Conservation (phyloP, 2,113 vertebrate species). For the Cavia porcellus region DNA sequence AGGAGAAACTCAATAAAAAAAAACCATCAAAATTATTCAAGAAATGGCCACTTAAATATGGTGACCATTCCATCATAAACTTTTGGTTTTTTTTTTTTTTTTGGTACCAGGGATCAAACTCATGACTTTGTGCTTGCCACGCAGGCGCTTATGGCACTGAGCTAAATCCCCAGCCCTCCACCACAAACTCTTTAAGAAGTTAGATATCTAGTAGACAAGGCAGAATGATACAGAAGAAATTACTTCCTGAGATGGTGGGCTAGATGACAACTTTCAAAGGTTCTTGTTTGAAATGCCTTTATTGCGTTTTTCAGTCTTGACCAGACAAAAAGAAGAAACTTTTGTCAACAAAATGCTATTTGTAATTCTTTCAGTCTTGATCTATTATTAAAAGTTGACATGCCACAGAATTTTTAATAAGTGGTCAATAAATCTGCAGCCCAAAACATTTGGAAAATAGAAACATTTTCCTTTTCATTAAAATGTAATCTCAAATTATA, state of each 20-base stretch:
- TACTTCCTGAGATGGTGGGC: neutral
- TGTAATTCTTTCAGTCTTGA: neutral
- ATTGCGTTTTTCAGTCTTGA: neutral
- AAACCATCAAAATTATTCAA: neutral
- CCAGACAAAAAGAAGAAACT: neutral
- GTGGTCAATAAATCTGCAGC: neutral
- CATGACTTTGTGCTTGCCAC: too few species aligned
- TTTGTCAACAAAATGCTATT: neutral
- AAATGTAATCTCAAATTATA: slow-evolving; percentile 56
- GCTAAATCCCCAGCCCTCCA: neutral
- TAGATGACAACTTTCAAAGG: neutral
- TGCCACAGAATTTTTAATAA: neutral
- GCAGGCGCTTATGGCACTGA: too few species aligned
- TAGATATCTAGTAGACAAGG: neutral
- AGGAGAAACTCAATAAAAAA: neutral
- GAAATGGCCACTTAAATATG: neutral
- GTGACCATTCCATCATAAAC: neutral
- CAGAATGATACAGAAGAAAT: neutral
- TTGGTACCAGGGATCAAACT: too few species aligned
- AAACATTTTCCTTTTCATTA: slow-evolving; percentile 18
- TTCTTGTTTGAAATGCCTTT: neutral
- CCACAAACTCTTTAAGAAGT: neutral
- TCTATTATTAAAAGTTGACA: slow-evolving; percentile 7
- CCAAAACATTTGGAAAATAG: neutral
- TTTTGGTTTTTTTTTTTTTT: neutral